A percentile compares a stretch with the other conserved stretches of the same genome.
phyloP scores from a whole-genome alignment of 2,888 invertebrate species.

The Phoenoteleia sp. region DNA sequence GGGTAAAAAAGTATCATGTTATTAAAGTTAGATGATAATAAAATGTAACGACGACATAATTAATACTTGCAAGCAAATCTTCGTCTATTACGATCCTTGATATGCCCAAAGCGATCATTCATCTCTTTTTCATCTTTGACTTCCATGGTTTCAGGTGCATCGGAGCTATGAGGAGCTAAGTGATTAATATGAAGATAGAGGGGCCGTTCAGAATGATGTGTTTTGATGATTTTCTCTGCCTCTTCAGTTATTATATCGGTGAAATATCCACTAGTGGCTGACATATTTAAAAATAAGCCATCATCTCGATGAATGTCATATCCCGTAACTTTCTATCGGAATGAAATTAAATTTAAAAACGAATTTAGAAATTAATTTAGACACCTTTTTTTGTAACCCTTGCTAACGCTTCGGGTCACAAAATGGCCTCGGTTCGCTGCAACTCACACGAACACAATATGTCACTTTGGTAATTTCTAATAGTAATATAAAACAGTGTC shows the following conservation, averaged over 20 bases:
- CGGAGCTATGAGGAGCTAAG: slow-evolving; percentile 93
- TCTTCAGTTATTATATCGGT: slow-evolving; percentile 91
- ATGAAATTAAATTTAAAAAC: background rate
- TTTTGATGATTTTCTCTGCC: slow-evolving; percentile 89
- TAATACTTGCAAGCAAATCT: slow-evolving; percentile 90
- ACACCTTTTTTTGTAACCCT: no score
- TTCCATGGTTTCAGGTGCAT: slow-evolving; percentile 90
- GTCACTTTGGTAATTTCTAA: no score
- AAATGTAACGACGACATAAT: slow-evolving; percentile 26
- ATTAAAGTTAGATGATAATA: no score
- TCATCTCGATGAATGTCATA: slow-evolving; percentile 86
- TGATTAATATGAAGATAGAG: slow-evolving; percentile 94
- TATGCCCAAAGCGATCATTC: slow-evolving; percentile 90
- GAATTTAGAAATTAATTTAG: background rate
- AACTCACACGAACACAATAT: no score
- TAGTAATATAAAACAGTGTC: no score
- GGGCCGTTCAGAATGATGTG: slow-evolving; percentile 89
- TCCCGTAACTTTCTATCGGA: slow-evolving; percentile 78
- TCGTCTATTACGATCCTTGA: slow-evolving; percentile 90
- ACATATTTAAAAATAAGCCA: slow-evolving; percentile 78
- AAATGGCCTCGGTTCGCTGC: no score
- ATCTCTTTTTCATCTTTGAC: slow-evolving; percentile 89
- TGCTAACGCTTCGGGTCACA: no score
- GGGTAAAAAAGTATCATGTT: no score
- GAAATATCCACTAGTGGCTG: slow-evolving; percentile 89